Base-by-base conservation (phyloP, 2,113 vertebrate genomes). In the Peromyscus polionotus region DNA sequence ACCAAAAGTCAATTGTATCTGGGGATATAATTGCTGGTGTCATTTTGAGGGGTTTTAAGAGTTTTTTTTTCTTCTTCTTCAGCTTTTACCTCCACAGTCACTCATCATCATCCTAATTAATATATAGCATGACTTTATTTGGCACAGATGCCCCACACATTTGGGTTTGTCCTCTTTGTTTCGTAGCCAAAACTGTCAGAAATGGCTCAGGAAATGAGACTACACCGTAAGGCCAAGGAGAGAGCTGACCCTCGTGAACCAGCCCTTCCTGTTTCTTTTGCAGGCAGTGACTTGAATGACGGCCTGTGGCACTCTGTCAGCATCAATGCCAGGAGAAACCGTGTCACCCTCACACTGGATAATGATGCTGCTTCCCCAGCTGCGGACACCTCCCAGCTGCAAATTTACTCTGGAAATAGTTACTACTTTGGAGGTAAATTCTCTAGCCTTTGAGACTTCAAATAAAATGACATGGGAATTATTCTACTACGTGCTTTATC, bases 281-380 rank as follows among this genome's bases (percentile, higher is more conserved):
- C 94, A 99, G 99, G 99, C 95, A 99, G 98, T 89, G 97, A 92
- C 90, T 99, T 99, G 92, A 99, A 99, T 0, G 99, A 99, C 6
- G 99, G 99, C 3, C 98, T 99, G 90, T 99, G 99, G 99, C 99
- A 99, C 98, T 98, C 99, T 0, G 99, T 99, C 84, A 99, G 98
- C 96, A 98, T 99, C 92, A 99, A 98, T 6, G 98, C 99, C n/a
- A 98, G 99, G 95, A 98, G 98, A 88, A 99, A 99, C 45, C 99
- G 99, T 84, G 98, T 99, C 94, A 98, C 98, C 28, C 93, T 99
- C 98, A 99, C 98, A 0, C 96, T 99, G 98, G 99, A 99, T 94
- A 98, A 98, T 0, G 99, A 99, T 0, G 98, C 99, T 3, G 95
- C 99, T 3, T 99, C 99, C 5, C 98, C 98, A 0, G 97, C 98